Evolutionary conservation across 2,113 vertebrate species (phyloP).

Genomic region (Amphiprion ocellaris): DNA sequence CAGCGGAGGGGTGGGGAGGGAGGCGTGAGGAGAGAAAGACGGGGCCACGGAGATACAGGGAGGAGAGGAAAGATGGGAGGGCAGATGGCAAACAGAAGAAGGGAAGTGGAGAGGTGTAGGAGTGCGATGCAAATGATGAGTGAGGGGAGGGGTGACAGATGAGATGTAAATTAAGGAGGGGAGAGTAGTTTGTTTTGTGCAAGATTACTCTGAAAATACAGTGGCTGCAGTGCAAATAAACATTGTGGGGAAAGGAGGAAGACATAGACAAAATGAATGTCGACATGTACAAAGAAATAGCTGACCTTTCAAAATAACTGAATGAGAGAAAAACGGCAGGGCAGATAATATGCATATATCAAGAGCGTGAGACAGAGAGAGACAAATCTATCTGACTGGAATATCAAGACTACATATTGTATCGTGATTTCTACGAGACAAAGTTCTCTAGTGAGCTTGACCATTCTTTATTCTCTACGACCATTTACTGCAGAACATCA

Average conservation of each 20-base stretch:
- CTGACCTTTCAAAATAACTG: slow-evolving; percentile 19
- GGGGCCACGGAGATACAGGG: slow-evolving; percentile 23
- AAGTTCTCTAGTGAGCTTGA: background rate
- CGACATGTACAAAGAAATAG: slow-evolving; percentile 29
- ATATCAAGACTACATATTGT: background rate
- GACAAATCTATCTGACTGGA: background rate
- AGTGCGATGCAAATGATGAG: slow-evolving; percentile 3
- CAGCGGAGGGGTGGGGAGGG: slow-evolving; percentile 17
- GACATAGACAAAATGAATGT: slow-evolving; percentile 34
- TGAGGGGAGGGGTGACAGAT: slow-evolving; percentile 4
- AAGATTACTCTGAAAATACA: slow-evolving; percentile 66
- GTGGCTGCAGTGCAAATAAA: slow-evolving; percentile 58
- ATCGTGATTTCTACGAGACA: background rate
- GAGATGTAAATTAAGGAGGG: slow-evolving; percentile 17
- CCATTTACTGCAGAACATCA: background rate
- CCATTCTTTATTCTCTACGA: background rate
- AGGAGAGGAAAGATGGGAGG: slow-evolving; percentile 10
- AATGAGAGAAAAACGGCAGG: background rate
- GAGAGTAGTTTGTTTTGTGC: slow-evolving; percentile 56
- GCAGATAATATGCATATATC: slow-evolving; percentile 5
- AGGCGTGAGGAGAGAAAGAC: slow-evolving; percentile 8
- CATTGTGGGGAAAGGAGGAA: slow-evolving; percentile 20
- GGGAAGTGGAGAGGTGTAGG: slow-evolving; percentile 7
- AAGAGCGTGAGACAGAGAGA: background rate
- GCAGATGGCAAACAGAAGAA: slow-evolving; percentile 16